Evolutionary conservation across 2,113 vertebrate genomes (phyloP).

Genomic region (pig (Sus scrofa)): T2T-Sscrofa CM000813.6:70725001-70725500

Average conservation of each 20-base stretch:
- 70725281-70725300: neutral
- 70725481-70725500: too few species aligned
- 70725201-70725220: neutral
- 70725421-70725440: too few species aligned
- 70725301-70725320: constrained; percentile 41
- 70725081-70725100: neutral
- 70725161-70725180: too few species aligned
- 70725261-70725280: neutral
- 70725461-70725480: too few species aligned
- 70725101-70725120: too few species aligned
- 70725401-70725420: neutral
- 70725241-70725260: neutral
- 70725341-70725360: neutral
- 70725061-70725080: neutral
- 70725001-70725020: neutral
- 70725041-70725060: neutral
- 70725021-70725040: neutral
- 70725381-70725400: neutral
- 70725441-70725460: too few species aligned
- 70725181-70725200: too few species aligned
- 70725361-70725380: neutral
- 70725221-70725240: neutral
- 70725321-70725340: constrained; percentile 28
- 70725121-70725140: too few species aligned
- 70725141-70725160: too few species aligned